Conservation (phyloP, 1,140 invertebrate genomes). For the Trachymyrmex cornetzi region DNA sequence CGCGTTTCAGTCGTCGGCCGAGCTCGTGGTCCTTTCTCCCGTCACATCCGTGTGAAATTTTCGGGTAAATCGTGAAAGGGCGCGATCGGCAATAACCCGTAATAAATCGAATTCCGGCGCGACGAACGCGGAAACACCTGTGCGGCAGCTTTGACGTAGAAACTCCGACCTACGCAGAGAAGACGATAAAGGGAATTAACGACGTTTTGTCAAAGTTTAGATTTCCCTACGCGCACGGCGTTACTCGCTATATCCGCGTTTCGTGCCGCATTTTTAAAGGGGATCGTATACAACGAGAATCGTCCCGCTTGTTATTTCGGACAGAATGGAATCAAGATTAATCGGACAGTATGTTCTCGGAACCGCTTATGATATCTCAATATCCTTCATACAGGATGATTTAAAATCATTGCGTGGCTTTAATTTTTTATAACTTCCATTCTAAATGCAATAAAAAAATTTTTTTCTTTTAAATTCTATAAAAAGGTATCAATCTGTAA, state of each 20-base stretch:
- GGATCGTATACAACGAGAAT: conserved; percentile 32
- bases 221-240: conserved; percentile 12
- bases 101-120: conserved; percentile 49
- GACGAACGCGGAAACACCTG: conserved; percentile 21
- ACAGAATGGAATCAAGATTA: background rate
- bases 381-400: background rate
- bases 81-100: conserved; percentile 41
- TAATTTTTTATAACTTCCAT: background rate
- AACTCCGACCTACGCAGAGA: background rate
- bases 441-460: background rate
- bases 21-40: conserved; percentile 38
- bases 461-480: too few species aligned
- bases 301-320: background rate
- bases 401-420: background rate
- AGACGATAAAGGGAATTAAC: conserved; percentile 47
- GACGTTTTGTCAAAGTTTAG: conserved; percentile 55
- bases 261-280: conserved; percentile 54
- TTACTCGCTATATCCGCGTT: conserved; percentile 11
- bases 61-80: conserved; percentile 44
- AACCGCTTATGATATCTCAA: background rate
- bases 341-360: background rate
- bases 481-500: background rate
- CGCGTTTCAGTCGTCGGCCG: conserved; percentile 27
- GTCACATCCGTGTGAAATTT: conserved; percentile 54
- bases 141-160: conserved; percentile 14